Conservation (phyloP, 2,113 vertebrate genomes). For the Furnarius figulus region DNA sequence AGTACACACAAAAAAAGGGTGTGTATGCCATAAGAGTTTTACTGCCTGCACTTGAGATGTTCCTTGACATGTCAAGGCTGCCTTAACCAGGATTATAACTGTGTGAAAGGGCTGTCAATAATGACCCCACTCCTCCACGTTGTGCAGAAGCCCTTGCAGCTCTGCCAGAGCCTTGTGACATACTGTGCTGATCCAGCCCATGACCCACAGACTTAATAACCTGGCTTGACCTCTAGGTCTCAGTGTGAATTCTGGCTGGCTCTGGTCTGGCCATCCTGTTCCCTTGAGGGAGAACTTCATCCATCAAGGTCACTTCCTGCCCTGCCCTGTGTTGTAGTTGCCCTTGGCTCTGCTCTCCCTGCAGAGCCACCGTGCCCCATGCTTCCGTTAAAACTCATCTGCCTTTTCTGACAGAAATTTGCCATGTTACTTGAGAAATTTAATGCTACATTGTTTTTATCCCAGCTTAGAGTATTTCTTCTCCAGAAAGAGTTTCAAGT, state of each 20-base stretch:
- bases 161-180: background rate
- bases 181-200: background rate
- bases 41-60: background rate
- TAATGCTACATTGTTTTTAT: fast-evolving
- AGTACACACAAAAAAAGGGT: no score
- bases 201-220: background rate
- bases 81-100: background rate
- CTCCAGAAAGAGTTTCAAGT: background rate
- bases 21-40: background rate
- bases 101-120: background rate
- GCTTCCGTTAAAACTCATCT: background rate
- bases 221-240: background rate
- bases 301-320: fast-evolving
- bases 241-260: fast-evolving
- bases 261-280: background rate
- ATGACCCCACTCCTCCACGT: fast-evolving
- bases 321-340: background rate
- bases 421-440: background rate
- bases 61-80: background rate
- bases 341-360: background rate
- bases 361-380: background rate
- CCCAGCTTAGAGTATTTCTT: background rate
- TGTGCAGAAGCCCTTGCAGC: background rate
- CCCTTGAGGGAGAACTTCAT: background rate
- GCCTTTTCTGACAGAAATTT: background rate